Percentiles rank a stretch among this genome's conserved stretches.
phyloP scores from a whole-genome alignment of 2,797 vertebrate species.

The Sebastes taczanowskii region DNA sequence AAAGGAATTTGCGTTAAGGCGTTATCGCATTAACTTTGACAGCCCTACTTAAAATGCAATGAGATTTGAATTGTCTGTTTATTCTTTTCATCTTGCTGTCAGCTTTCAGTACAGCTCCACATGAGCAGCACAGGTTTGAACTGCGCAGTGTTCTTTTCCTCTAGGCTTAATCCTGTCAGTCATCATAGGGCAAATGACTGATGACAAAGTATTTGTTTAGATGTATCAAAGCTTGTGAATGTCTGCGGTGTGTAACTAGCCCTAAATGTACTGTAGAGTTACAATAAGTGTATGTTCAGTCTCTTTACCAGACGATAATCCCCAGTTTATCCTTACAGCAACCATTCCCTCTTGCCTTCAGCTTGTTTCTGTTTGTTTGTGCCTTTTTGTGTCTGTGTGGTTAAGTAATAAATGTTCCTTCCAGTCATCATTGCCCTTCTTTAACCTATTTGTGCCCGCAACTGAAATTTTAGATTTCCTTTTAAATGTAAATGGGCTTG shows the following conservation, averaged over 20 bases:
- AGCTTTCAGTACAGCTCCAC: background rate
- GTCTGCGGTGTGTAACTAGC: background rate
- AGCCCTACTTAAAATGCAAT: background rate
- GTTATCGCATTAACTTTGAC: too few relatives aligned
- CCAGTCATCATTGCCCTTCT: background rate
- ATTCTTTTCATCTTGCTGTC: background rate
- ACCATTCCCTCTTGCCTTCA: background rate
- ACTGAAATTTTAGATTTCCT: too few relatives aligned
- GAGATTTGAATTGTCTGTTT: background rate
- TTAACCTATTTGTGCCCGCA: background rate
- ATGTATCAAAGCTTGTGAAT: background rate
- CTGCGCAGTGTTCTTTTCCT: slow-evolving; percentile 1
- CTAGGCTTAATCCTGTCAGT: background rate
- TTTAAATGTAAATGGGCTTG: too few relatives aligned
- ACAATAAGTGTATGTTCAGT: background rate
- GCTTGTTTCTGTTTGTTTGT: background rate
- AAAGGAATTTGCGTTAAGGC: too few relatives aligned
- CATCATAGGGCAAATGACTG: background rate
- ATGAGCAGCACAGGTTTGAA: slow-evolving; percentile 18
- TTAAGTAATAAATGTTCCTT: background rate
- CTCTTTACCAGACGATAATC: slow-evolving; percentile 1
- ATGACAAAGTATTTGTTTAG: background rate
- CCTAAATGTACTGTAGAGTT: background rate
- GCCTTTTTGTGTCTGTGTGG: background rate
- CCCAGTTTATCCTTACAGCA: background rate